Base-by-base conservation (phyloP, 2,888 invertebrate species). In the Brachylomia viminalis region DNA sequence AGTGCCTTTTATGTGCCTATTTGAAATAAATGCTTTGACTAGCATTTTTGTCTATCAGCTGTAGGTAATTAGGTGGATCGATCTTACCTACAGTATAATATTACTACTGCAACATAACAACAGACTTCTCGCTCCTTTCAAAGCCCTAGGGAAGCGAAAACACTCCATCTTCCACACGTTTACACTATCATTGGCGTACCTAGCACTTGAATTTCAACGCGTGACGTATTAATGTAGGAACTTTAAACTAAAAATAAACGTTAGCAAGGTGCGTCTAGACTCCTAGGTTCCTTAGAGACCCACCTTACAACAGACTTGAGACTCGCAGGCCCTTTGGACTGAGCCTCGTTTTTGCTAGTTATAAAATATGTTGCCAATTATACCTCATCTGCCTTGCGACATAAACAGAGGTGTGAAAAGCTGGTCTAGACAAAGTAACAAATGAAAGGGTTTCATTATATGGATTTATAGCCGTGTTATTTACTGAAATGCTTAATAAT, bases 141-240 rank as follows among this genome's bases (percentile, higher is more conserved):
- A 77, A 69, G 6, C 64, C 54, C 59, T 15, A 13, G 58, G 30
- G 65, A 49, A 23, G 2, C 7, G 0, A 65, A 54, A 56, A 8
- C 33, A 61, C 65, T 83, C 52, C 17, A 77, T 83, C 83, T 69
- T 45, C n/a, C 52, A 75, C 30, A 61, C 47, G 20, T 65, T 82
- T 61, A 66, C 38, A 42, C 38, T 66, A 47, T 64, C 38, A 58
- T 59, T 69, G 17, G 17, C 45, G 27, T 54, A 75, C 10, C 30
- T 59, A 20, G 13, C 17, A 47, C 59, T 54, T 27, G 59, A 59
- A 65, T 52, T 81, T 59, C 27, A 17, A 49, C 47, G 17, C 38
- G n/a, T 49, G 61, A 66, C 61, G 20, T 61, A 75, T 47, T 30
- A 52, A 65, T 66, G 20, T 59, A 11, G 38, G 38, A 38, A 42